These are phyloP conservation scores for Saimiri boliviensis DNA, from an alignment of 2,113 vertebrate genomes.

Conservation along the genomic window DNA sequence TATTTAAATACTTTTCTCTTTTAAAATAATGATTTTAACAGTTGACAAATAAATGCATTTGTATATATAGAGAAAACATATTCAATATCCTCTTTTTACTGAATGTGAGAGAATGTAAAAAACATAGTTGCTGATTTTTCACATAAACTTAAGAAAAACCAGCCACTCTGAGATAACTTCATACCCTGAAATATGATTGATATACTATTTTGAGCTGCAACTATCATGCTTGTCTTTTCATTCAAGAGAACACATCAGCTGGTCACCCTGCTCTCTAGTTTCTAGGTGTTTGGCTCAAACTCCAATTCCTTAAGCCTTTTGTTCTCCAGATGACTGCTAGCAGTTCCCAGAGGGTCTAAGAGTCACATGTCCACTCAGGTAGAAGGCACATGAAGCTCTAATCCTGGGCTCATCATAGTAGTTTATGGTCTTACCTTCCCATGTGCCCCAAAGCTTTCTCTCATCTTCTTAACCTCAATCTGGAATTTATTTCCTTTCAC, in stretches of 20 bases:
- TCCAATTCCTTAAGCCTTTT: not conserved
- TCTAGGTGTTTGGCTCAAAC: not conserved
- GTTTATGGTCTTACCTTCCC: not conserved
- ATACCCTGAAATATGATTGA: not conserved
- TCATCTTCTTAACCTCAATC: not conserved
- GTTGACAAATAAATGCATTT: not conserved
- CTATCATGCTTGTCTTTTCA: not conserved
- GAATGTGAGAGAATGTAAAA: not conserved
- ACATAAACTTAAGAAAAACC: not conserved
- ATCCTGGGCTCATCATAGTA: not conserved
- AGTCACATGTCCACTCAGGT: not conserved
- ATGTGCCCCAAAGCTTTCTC: not conserved
- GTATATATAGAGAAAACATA: not conserved
- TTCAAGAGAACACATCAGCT: not conserved
- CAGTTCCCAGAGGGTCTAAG: not conserved
- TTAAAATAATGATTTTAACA: conserved; percentile 2
- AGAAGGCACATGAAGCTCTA: not conserved
- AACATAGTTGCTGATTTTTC: not conserved
- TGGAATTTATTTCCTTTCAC: not conserved
- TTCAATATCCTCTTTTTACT: not conserved
- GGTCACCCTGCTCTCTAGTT: not conserved
- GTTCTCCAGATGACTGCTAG: not conserved
- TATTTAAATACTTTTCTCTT: conserved; percentile 7
- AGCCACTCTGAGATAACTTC: not conserved
- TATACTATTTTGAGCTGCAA: not conserved